Conservation (phyloP, 30 jellyfish, hydroid and myxozoan genomes). For the Cassiopea andromeda region DNA sequence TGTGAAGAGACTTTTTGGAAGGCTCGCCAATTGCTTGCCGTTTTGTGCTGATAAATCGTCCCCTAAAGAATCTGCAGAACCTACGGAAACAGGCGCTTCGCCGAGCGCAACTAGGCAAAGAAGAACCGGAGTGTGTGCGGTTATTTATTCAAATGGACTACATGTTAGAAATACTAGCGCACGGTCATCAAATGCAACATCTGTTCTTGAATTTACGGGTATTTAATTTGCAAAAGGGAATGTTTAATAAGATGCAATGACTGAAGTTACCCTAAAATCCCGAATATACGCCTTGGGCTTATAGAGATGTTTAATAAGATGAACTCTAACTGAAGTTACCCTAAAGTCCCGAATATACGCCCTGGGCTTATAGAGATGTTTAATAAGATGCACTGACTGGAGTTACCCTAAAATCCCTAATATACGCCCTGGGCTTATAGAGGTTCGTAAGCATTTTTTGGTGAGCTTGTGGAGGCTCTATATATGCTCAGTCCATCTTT, state of each 20-base stretch:
- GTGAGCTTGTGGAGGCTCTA: no score
- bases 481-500: no score
- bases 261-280: no score
- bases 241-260: not conserved
- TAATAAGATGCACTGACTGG: no score
- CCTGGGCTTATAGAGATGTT: no score
- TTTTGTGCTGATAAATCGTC: conserved; percentile 2
- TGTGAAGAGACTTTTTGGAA: not conserved
- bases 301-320: no score
- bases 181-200: conserved; percentile 19
- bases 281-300: no score
- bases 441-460: no score
- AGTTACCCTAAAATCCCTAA: no score
- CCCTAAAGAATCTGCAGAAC: conserved; percentile 18
- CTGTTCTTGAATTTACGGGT: conserved; percentile 12
- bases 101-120: conserved; percentile 13
- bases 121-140: conserved; percentile 43
- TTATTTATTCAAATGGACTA: conserved; percentile 28
- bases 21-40: not conserved
- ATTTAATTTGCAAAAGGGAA: not conserved
- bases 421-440: no score
- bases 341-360: no score
- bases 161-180: not conserved
- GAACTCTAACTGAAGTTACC: no score
- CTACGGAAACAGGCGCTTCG: conserved; percentile 21